phyloP scores from a whole-genome alignment of 2,797 vertebrate genomes.

The Agapornis canus region DNA sequence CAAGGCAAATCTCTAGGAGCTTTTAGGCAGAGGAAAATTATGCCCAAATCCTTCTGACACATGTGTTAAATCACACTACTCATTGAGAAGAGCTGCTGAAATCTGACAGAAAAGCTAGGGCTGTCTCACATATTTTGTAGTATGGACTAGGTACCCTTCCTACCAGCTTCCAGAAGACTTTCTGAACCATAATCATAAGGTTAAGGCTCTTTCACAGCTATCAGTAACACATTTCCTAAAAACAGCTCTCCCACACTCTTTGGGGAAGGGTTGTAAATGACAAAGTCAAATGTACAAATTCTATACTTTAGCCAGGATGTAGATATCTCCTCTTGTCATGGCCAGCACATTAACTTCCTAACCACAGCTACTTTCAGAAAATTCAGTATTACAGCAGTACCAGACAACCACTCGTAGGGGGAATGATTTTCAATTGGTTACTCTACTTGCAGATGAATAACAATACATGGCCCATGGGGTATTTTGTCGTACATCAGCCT shows the following conservation, averaged over 20 bases:
- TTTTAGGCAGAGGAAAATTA: neutral
- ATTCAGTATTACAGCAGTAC: neutral
- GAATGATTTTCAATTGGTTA: neutral
- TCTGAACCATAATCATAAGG: neutral
- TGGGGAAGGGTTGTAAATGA: neutral
- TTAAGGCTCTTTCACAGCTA: neutral
- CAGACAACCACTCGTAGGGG: neutral
- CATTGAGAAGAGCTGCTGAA: neutral
- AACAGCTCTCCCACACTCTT: neutral
- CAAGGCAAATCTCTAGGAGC: neutral
- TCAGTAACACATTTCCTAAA: neutral
- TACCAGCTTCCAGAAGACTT: neutral
- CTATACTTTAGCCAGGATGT: neutral
- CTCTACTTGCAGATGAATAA: neutral
- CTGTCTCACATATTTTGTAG: fast-evolving
- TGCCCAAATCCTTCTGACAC: neutral
- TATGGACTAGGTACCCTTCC: neutral
- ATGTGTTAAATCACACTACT: neutral
- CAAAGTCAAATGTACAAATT: fast-evolving
- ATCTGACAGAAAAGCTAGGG: neutral
- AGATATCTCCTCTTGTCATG: neutral
- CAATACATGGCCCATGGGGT: neutral
- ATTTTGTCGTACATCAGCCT: neutral
- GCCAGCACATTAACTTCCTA: neutral
- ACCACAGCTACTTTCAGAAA: neutral